These are phyloP conservation scores for Bombus superbus DNA, from an alignment of 1,140 invertebrate species.

Conservation along the genomic window DNA sequence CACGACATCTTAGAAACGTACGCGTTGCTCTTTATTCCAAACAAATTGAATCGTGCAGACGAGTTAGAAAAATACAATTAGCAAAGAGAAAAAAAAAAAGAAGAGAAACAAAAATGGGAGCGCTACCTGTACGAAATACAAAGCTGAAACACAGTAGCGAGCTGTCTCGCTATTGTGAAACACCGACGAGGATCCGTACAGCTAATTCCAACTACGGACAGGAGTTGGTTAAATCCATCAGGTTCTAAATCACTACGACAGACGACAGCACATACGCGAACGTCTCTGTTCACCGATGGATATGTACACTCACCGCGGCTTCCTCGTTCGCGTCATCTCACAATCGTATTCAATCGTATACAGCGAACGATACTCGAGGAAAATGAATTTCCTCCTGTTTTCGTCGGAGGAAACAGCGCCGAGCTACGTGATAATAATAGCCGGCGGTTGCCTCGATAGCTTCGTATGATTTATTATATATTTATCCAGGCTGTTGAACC, in stretches of 20 bases:
- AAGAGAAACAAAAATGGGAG: too few species aligned
- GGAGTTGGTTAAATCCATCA: not conserved
- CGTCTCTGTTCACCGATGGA: not conserved
- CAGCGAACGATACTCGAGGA: not conserved
- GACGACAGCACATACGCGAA: not conserved
- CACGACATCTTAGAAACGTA: too few species aligned
- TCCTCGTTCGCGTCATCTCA: not conserved
- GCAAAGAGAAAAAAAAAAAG: not conserved
- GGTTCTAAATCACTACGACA: conserved; percentile 6
- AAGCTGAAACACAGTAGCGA: not conserved
- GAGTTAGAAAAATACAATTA: too few species aligned
- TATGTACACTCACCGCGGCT: not conserved
- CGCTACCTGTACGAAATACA: not conserved
- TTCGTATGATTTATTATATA: conserved; percentile 41
- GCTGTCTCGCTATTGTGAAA: not conserved
- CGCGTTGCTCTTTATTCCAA: too few species aligned
- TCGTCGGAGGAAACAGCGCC: not conserved
- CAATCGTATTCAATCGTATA: conserved; percentile 6
- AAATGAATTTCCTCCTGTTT: conserved; percentile 23
- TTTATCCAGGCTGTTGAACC: conserved; percentile 48
- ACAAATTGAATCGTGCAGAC: too few species aligned
- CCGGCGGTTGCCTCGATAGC: not conserved
- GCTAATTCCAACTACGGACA: not conserved
- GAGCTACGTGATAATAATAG: not conserved
- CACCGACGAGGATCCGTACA: not conserved